A percentile compares a stretch with the other conserved stretches of the same genome.
These are phyloP conservation scores for Borostomias antarcticus DNA, from an alignment of 2,797 vertebrate genomes.

Conservation along the genomic window DNA sequence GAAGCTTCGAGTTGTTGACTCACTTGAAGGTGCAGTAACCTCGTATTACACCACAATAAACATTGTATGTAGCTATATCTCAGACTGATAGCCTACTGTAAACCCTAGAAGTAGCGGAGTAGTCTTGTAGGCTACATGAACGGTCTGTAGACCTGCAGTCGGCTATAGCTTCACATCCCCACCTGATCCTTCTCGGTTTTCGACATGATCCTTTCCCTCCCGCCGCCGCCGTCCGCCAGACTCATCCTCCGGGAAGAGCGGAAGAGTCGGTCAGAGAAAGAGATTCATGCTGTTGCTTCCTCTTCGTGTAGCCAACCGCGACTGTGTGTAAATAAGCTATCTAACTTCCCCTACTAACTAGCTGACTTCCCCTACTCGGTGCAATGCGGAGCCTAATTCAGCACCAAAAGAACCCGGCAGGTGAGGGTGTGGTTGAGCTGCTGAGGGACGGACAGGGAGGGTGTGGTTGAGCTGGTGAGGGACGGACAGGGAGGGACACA, in stretches of 20 bases:
- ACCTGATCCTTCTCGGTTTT: conserved; percentile 73
- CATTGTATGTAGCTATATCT: no score
- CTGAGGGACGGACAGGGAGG: background rate
- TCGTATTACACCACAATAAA: no score
- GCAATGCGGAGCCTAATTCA: no score
- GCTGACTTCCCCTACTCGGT: no score
- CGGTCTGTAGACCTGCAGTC: background rate
- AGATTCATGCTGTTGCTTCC: background rate
- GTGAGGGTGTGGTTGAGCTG: conserved; percentile 62
- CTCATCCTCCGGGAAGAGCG: no score
- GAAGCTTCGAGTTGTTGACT: no score
- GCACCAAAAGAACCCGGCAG: conserved; percentile 30
- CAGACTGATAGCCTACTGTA: background rate
- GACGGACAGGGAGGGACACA: no score
- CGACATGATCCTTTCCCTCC: conserved; percentile 22
- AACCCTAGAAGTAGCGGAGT: background rate
- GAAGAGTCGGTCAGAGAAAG: no score
- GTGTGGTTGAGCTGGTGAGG: background rate
- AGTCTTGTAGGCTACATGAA: background rate
- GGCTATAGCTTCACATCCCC: conserved; percentile 15
- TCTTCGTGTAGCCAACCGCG: background rate
- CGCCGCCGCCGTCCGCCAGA: conserved; percentile 40
- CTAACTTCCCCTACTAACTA: no score
- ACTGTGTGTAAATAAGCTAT: no score
- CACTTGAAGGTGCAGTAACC: no score